Conservation (phyloP, 2,113 vertebrate genomes). For the Pseudopipra pipra region DNA sequence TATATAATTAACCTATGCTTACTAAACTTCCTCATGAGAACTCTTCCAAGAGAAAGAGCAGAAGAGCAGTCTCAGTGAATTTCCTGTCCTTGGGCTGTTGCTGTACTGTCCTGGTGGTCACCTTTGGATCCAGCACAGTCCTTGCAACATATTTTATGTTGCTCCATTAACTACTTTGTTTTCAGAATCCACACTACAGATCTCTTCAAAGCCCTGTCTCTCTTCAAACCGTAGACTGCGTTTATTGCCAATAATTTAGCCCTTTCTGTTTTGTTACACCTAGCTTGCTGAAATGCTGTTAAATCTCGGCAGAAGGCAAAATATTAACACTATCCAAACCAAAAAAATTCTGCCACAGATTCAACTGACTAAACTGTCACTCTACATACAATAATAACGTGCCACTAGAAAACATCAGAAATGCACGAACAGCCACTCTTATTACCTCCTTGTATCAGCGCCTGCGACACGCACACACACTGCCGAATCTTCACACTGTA, state of each 20-base stretch:
- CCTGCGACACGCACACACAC: background rate
- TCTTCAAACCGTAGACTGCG: background rate
- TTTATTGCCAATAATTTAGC: background rate
- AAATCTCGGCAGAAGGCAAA: background rate
- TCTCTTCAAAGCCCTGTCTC: background rate
- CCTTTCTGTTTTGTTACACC: background rate
- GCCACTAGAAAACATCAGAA: background rate
- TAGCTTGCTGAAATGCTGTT: background rate
- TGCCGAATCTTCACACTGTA: accelerated
- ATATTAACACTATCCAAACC: background rate
- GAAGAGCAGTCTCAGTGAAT: background rate
- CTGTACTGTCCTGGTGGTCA: background rate
- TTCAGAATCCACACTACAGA: background rate
- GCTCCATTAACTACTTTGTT: background rate
- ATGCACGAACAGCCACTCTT: background rate
- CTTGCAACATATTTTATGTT: background rate
- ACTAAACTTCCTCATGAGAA: background rate
- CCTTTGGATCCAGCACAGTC: background rate
- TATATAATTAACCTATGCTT: background rate
- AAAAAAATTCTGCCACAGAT: background rate
- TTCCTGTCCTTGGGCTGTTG: background rate
- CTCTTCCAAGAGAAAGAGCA: background rate
- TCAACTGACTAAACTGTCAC: background rate
- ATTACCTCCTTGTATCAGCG: background rate
- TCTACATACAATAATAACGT: background rate